Base-by-base conservation (phyloP, 2,888 invertebrate species). In the Drosophila atripex region DNA sequence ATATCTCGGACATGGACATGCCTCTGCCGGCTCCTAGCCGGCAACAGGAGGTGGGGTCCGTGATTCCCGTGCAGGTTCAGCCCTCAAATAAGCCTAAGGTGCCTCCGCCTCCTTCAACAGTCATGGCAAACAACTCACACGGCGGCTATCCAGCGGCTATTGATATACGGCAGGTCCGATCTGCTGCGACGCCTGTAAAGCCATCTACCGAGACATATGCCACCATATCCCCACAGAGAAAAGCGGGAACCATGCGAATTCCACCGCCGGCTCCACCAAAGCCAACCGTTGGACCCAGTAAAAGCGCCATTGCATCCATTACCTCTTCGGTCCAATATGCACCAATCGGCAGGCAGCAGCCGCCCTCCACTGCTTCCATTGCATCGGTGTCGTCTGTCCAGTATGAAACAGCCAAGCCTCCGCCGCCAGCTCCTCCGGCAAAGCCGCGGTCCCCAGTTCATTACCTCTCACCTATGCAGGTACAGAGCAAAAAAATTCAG, bases 81-180 rank as follows among this genome's bases (percentile, higher is more conserved):
- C 61, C 50, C 14, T 21, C n/a, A 1, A 68, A 9, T 30, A 70
- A 23, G 38, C 45, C 69, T 0, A 85, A 58, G 47, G 52, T 73
- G 7, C 80, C 80, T 3, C 85, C 87, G 4, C 79, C 87, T 23
- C 75, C 88, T 1, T 86, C 88, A 0, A 56, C 75, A 12, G 65
- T 88, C 11, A 83, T 45, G 12, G 86, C 88, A 2, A 57, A 41
- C 38, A 87, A 85, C 43, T 69, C 66, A 3, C 76, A 64, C n/a
- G 50, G 41, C n/a, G 54, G 43, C 2, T 68, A 71, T 47, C 70
- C 78, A 4, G 59, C 71, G 6, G 63, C 80, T 0, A 56, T 78
- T 5, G 77, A 71, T 11, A 39, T 50, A 6, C 54, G 46, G 3
- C 60, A 79, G 16, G 63, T 84, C 16, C 74, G 45, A 8, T n/a